Percentiles rank a stretch among this genome's conserved stretches.
Conservation (phyloP, 1,140 invertebrate species). For the Penaeus vannamei region DNA sequence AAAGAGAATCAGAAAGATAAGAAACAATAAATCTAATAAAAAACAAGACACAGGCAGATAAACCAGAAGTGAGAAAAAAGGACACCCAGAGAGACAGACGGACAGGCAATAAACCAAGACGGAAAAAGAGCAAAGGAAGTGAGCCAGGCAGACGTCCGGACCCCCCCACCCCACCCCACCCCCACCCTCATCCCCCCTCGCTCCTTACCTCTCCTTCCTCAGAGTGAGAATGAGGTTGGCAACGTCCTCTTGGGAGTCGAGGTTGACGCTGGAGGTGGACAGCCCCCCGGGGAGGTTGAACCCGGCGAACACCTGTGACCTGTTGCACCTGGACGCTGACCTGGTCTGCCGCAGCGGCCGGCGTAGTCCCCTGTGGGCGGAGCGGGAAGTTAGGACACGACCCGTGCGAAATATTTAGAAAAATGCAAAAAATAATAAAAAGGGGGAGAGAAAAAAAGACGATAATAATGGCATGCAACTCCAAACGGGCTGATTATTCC, state of each 20-base stretch:
- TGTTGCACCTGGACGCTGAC: conserved; percentile 48
- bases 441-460: background rate
- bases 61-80: too few species aligned
- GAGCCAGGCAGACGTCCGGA: too few species aligned
- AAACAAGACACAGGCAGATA: too few species aligned
- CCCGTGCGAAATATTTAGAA: background rate
- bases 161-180: too few species aligned
- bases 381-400: background rate
- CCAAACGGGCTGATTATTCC: too few species aligned
- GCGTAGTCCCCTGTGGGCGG: conserved; percentile 32
- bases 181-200: background rate
- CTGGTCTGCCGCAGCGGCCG: conserved; percentile 49
- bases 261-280: conserved; percentile 44
- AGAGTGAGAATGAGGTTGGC: conserved; percentile 52
- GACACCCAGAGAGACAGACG: too few species aligned
- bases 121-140: too few species aligned
- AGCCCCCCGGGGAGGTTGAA: conserved; percentile 39
- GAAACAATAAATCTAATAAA: too few species aligned
- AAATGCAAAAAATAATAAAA: background rate
- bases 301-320: background rate
- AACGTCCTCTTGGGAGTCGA: conserved; percentile 53
- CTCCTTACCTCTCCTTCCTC: conserved; percentile 49
- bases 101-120: too few species aligned
- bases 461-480: too few species aligned
- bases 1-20: too few species aligned